These are phyloP conservation scores for Cephalopachus bancanus DNA, from an alignment of 2,797 vertebrate genomes.

Conservation along the genomic window DNA sequence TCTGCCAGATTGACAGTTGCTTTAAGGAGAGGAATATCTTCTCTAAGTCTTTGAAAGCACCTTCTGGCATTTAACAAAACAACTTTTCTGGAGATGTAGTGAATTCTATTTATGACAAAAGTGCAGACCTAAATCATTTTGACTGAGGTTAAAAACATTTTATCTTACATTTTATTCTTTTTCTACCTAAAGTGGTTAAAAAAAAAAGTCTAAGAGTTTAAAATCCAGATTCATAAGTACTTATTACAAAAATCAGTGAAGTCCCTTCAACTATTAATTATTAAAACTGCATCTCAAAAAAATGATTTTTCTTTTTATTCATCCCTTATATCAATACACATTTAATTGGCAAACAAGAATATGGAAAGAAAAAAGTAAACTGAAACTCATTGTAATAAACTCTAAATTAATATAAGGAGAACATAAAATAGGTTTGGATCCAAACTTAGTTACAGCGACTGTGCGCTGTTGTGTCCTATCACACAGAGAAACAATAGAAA, in stretches of 20 bases:
- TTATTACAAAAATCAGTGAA: neutral
- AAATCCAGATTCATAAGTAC: constrained; percentile 21
- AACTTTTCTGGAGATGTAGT: neutral
- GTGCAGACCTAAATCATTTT: neutral
- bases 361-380: neutral
- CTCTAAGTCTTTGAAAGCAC: neutral
- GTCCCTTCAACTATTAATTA: neutral
- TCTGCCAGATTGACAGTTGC: neutral
- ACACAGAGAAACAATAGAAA: neutral
- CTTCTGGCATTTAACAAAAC: neutral
- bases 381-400: neutral
- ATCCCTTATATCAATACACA: neutral
- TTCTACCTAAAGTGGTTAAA: neutral
- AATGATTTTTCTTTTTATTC: neutral
- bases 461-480: neutral
- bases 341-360: neutral
- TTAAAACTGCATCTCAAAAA: neutral
- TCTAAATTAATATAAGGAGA: neutral
- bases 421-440: neutral
- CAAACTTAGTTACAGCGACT: neutral
- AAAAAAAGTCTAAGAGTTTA: neutral
- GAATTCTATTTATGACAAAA: neutral
- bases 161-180: neutral
- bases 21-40: neutral
- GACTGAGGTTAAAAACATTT: neutral